Base-by-base conservation (phyloP, 53 echinoderm and acorn worm genomes). In the Holothuria scabra region DNA sequence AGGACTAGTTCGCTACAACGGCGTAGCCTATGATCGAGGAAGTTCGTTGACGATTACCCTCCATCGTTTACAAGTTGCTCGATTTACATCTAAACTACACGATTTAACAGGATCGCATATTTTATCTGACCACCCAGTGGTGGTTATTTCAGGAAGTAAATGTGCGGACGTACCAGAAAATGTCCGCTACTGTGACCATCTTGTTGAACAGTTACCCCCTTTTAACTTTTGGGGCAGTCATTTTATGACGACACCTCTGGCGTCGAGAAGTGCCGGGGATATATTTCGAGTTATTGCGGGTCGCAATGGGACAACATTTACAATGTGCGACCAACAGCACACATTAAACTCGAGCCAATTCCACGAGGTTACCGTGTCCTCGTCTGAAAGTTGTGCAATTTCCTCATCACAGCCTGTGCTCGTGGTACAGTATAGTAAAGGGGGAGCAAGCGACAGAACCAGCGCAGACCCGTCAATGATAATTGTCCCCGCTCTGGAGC, bases 381-480 rank as follows among this genome's bases (percentile, higher is more conserved):
- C 96, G 8, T 84, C 85, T 62, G 49, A 74, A 14, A 93, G 92
- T 72, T 66, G 90, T 2, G 87, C 80, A n/a, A 91, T 96, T 14
- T 80, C 60, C 11, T 67, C 92, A 3, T 66, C 90, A 60, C 82
- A 91, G n/a, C 93, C 96, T 2, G 81, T 93, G 26, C 90, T 93
- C 34, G 88, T 96, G 16, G 85, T 96, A 80, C 96, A 96, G 79
- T 96, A 92, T 66, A 93, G 90, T 46, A 92, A 93, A 61, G 96
- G 96, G 10, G 93, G 93, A 9, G 81, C 72, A 35, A 85, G 90
- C 9, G 96, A 96, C 60, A 82, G 84, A 35, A 85, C 93, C 41
- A 80, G 59, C 35, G 93, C 90, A 6, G 96, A 96, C 52, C 96
- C 96, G 11, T 96, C 93, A 58, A 96, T 96, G 96, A 96, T 92